phyloP scores from a whole-genome alignment of 2,113 vertebrate species.

The Propithecus coquereli region DNA sequence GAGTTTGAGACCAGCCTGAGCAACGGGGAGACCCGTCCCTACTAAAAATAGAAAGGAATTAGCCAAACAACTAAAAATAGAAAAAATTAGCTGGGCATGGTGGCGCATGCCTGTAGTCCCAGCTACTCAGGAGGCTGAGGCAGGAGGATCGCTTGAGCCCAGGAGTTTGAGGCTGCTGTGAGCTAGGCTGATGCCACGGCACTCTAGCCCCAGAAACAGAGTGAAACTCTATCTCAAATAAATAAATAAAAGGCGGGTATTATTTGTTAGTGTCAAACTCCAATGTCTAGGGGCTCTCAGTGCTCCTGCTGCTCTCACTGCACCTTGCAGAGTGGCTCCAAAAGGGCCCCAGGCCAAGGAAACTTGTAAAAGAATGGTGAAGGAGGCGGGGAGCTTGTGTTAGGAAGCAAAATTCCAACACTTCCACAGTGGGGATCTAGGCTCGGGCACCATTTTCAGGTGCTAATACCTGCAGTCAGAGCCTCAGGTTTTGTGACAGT shows the following conservation, averaged over 20 bases:
- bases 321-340: neutral
- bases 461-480: neutral
- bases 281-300: neutral
- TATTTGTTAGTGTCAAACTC: neutral
- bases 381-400: neutral
- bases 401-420: neutral
- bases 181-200: too few relatives aligned
- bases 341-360: neutral
- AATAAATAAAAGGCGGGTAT: neutral
- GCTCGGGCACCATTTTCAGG: neutral
- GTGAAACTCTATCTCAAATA: too few relatives aligned
- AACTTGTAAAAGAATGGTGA: neutral
- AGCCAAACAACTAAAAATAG: too few relatives aligned
- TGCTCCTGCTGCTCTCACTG: neutral
- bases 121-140: too few relatives aligned
- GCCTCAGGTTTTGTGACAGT: neutral
- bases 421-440: neutral
- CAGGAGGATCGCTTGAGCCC: too few relatives aligned
- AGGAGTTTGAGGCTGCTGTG: too few relatives aligned
- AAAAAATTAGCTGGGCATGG: too few relatives aligned
- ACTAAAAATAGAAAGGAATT: too few relatives aligned
- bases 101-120: too few relatives aligned
- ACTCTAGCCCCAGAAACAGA: too few relatives aligned
- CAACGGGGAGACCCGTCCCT: too few relatives aligned
- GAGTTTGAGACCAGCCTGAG: too few relatives aligned